Evolutionary conservation across 2,113 vertebrate genomes (phyloP).

Genomic region (Phylloscopus trochiloides): DNA sequence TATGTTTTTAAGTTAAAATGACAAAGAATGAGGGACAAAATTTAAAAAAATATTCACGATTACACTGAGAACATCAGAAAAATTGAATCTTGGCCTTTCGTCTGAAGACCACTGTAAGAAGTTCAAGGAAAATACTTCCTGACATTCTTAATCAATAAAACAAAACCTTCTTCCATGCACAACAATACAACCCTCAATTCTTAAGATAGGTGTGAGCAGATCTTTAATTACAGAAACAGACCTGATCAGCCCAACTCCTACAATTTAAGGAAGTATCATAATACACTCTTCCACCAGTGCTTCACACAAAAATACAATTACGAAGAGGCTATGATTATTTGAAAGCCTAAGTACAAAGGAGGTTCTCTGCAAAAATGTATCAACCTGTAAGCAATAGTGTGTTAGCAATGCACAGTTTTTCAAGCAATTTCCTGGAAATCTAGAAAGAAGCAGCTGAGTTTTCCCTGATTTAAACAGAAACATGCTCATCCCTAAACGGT

Average conservation of each 20-base stretch:
- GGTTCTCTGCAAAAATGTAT: neutral
- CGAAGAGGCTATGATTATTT: neutral
- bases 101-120: neutral
- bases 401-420: neutral
- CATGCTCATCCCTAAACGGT: neutral
- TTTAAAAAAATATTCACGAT: neutral
- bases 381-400: neutral
- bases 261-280: neutral
- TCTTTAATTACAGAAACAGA: neutral
- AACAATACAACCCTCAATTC: neutral
- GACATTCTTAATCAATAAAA: neutral
- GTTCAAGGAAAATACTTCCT: neutral
- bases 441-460: neutral
- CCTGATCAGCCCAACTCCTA: neutral
- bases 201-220: fast-evolving
- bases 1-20: neutral
- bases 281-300: neutral
- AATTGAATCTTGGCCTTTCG: neutral
- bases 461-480: neutral
- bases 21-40: neutral
- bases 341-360: neutral
- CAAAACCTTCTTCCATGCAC: neutral
- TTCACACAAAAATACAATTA: neutral
- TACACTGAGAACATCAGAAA: neutral
- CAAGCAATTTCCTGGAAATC: neutral